Conservation (phyloP, 1,140 invertebrate genomes). For the Bathynomus jamesi region DNA sequence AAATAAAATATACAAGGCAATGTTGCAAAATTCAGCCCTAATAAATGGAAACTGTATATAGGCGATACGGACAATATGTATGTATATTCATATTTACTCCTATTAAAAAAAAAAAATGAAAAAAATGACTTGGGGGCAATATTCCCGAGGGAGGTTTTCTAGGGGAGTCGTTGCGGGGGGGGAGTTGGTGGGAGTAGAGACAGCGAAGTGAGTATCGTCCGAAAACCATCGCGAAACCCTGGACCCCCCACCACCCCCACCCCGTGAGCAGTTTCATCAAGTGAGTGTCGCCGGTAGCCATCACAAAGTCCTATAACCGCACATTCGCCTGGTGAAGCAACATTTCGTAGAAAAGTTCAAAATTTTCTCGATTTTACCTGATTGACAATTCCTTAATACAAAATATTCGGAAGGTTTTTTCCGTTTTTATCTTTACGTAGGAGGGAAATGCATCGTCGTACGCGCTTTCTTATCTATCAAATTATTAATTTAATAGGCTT, state of each 20-base stretch:
- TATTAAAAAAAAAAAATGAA: neutral
- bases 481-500: too few species aligned
- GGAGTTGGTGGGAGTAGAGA: neutral
- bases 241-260: too few species aligned
- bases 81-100: neutral
- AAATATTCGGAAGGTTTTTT: too few species aligned
- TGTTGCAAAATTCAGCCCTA: neutral
- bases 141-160: neutral
- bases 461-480: neutral
- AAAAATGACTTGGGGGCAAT: neutral
- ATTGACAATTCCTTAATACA: conserved; percentile 2
- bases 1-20: conserved; percentile 1
- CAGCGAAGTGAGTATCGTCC: neutral
- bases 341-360: neutral
- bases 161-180: neutral
- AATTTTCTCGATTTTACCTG: neutral
- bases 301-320: neutral
- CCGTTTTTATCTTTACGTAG: too few species aligned
- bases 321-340: neutral
- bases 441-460: neutral
- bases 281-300: neutral
- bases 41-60: neutral
- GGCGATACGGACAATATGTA: neutral
- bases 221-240: neutral
- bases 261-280: neutral